Base-by-base conservation (phyloP, 1,140 invertebrate genomes). In the Asbolus verrucosus region DNA sequence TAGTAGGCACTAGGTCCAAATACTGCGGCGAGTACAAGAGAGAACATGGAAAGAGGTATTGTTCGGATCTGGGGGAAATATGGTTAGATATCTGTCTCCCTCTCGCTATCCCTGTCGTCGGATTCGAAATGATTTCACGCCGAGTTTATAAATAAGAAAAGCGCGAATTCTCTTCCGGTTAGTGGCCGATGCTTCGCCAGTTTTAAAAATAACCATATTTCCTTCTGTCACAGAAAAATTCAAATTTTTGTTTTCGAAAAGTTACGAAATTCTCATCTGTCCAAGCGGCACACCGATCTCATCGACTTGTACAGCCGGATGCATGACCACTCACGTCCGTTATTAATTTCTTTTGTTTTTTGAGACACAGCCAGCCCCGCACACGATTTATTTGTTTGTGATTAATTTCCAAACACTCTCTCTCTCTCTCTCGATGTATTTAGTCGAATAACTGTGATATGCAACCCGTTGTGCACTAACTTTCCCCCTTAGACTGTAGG, bases 21-120 rank as follows among this genome's bases (percentile, higher is more conserved):
- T 98, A 97, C 89, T 93, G 93, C 87, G 95, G 95, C 83, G 92
- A 95, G 87, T 95, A 96, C 89, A 96, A 96, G 89, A 91, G 93
- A 86, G 95, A 97, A 89, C 94, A 96, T 84, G 95, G 94, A 91
- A 97, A 96, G 91, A 96, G 94, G 95, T 96, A 95, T 62, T 69
- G 39, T 71, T 66, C 33, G 41, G 60, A 59, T n/a, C 38, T 11
- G 30, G 54, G 61, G 66, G 61, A 69, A 75, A 77, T 77, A 59
- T 73, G 63, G 54, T 67, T 67, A 6, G 31, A n/a, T 4, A 27
- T 27, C 24, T 3, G 24, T 27, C 24, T n/a, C n/a, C n/a, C n/a
- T n/a, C n/a, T n/a, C n/a, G n/a, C n/a, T n/a, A n/a, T n/a, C n/a
- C n/a, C n/a, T n/a, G n/a, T n/a, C n/a, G n/a, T n/a, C n/a, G n/a